Evolutionary conservation across 2,797 vertebrate species (phyloP), one percentile per base, ranked within the genome.

Genomic region (Emys orbicularis): DNA sequence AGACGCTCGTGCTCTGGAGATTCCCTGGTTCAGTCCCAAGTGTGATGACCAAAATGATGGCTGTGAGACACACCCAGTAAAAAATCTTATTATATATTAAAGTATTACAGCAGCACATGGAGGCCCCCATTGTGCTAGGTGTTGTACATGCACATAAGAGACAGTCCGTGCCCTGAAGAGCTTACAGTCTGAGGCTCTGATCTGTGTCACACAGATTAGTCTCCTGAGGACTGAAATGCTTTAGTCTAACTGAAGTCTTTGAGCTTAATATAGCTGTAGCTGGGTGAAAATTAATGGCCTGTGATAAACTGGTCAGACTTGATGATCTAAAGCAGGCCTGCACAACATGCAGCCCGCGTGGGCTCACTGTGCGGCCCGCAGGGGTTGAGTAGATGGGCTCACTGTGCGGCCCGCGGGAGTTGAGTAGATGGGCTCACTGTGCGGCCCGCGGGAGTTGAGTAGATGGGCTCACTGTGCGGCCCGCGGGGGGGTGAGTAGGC

Each of bases 111-210:
- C 1, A 3, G 85, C 83, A 76, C 61, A 88, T 53, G 12, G 44
- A 49, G 74, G 19, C 11, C 21, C 37, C 72, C 5, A 19, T 37
- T n/a, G 56, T 3, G 0, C 15, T 56, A 44, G 27, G 49, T 56
- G 56, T 1, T 0, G 23, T 21, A 6, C 0, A 3, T 11, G 0
- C 1, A 0, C 0, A 0, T 74, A 18, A 5, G 44, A 86, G 53
- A 34, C 57, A 76, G 3, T 52, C 49, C 52, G 68, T 59, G 2
- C 21, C 41, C 44, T 52, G 81, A 72, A 61, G 29, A 61, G 27
- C 57, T 68, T 21, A n/a, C 11, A 72, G 37, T 72, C 18, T 61
- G 59, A 61, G 59, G 59, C 59, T 61, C 31, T 61, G 59, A 31
- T 61, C 59, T 61, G 59, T 72, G 68, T 5, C 37, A 23, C n/a